Base-by-base conservation (phyloP, 2,888 invertebrate species). In the Charanyca ferruginea region DNA sequence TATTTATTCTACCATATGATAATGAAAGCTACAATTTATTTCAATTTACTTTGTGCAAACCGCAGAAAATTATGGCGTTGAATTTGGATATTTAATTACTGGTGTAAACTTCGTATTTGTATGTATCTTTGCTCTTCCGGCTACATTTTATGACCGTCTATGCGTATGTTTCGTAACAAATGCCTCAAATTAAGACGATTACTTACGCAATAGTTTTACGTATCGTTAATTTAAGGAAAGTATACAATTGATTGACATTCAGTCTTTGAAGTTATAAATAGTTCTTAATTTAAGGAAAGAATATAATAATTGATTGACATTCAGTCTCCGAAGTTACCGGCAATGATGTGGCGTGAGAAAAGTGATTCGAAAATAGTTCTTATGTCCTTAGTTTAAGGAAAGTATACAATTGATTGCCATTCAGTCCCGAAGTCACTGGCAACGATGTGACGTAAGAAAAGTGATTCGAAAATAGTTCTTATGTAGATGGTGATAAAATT, bases 31-130 rank as follows among this genome's bases (percentile, higher is more conserved):
- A 84, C 80, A 86, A 85, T 87, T 86, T 83, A 77, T 84, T 84
- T 86, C 84, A 85, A 88, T 88, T 86, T 84, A 79, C 72, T 78
- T 73, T 84, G 84, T 73, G 80, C 80, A 84, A 81, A 83, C 81
- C 80, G 78, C 83, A 80, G 81, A 84, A 83, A 87, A 89, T 88
- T 85, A 87, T 79, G 83, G 81, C 66, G 77, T 79, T 71, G 73
- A 68, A 81, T 84, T 83, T 77, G 79, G 78, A 82, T 85, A 71
- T 84, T 81, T 84, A 84, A 86, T 87, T 86, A 82, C 78, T 61
- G 48, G 54, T 70, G 59, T 84, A 85, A n/a, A 84, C 82, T 82
- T 75, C 60, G 80, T 69, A 54, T 77, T 13, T 11, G 7, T n/a
- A 28, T n/a, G 25, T 48, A 72, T 87, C 80, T 81, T 51, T 55